phyloP scores from a whole-genome alignment of 2,888 invertebrate genomes.

The Quadroppia sp. region DNA sequence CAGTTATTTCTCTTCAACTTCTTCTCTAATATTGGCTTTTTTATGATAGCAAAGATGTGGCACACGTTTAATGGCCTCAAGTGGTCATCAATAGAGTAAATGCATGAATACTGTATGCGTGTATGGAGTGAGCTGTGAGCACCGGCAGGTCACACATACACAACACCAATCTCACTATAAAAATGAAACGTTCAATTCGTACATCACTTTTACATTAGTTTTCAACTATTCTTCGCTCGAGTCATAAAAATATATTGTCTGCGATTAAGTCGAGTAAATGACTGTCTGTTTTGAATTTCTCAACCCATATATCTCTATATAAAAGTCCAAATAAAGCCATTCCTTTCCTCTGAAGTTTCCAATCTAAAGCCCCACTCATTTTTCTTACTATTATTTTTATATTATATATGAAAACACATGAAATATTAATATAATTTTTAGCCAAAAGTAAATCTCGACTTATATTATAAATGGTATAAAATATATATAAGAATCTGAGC shows the following conservation, averaged over 20 bases:
- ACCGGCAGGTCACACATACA: neutral
- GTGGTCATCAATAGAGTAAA: slow-evolving; percentile 20
- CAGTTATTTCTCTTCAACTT: neutral
- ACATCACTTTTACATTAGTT: slow-evolving; percentile 25
- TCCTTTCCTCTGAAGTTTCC: neutral
- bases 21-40: slow-evolving; percentile 1
- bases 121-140: neutral
- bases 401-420: slow-evolving; percentile 9
- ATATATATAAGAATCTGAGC: slow-evolving; percentile 1
- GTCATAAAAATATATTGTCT: slow-evolving; percentile 15
- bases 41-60: neutral
- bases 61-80: slow-evolving; percentile 15
- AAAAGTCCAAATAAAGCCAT: neutral
- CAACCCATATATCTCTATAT: slow-evolving; percentile 5
- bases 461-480: neutral
- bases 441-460: neutral
- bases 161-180: neutral
- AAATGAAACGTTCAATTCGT: neutral
- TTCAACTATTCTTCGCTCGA: neutral
- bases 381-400: neutral
- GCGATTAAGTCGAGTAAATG: slow-evolving; percentile 22
- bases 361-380: too few species aligned
- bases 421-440: slow-evolving; percentile 6
- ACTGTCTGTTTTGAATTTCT: slow-evolving; percentile 20
- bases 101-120: neutral